These are phyloP conservation scores for Gryon sp. DNA, from an alignment of 1,140 invertebrate genomes.

Conservation along the genomic window DNA sequence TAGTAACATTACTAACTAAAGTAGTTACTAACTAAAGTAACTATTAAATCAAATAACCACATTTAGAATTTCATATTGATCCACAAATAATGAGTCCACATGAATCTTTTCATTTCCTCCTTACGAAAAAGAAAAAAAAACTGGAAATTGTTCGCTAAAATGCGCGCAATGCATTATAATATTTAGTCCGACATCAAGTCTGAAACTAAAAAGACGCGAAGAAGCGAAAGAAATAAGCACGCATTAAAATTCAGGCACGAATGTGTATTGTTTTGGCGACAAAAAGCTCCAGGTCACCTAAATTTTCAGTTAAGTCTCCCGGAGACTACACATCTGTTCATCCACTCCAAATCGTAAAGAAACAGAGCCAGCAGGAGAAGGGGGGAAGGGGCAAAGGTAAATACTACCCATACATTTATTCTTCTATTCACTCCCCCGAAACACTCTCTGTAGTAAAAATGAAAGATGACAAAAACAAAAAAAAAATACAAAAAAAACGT, in stretches of 20 bases:
- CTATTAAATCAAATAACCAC: no score
- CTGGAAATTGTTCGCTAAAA: no score
- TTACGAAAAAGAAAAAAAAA: no score
- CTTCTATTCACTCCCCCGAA: conserved; percentile 32
- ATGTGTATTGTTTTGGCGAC: conserved; percentile 34
- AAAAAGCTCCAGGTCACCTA: conserved; percentile 46
- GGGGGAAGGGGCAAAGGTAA: conserved; percentile 29
- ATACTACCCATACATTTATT: conserved; percentile 27
- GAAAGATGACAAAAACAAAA: no score
- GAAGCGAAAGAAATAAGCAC: conserved; percentile 30
- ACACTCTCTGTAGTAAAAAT: no score
- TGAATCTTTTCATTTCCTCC: no score
- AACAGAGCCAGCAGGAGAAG: conserved; percentile 5
- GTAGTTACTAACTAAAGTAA: no score
- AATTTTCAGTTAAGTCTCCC: conserved; percentile 45
- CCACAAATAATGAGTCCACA: no score
- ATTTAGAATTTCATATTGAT: no score
- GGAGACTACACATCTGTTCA: conserved; percentile 40
- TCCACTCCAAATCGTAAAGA: conserved; percentile 36
- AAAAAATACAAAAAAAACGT: no score
- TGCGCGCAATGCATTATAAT: conserved; percentile 26
- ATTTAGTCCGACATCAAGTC: conserved; percentile 17
- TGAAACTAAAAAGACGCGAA: conserved; percentile 7
- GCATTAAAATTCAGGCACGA: conserved; percentile 48
- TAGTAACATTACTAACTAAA: no score